Conservation (phyloP, 2,113 vertebrate genomes). For the Eulacestoma nigropectus region DNA sequence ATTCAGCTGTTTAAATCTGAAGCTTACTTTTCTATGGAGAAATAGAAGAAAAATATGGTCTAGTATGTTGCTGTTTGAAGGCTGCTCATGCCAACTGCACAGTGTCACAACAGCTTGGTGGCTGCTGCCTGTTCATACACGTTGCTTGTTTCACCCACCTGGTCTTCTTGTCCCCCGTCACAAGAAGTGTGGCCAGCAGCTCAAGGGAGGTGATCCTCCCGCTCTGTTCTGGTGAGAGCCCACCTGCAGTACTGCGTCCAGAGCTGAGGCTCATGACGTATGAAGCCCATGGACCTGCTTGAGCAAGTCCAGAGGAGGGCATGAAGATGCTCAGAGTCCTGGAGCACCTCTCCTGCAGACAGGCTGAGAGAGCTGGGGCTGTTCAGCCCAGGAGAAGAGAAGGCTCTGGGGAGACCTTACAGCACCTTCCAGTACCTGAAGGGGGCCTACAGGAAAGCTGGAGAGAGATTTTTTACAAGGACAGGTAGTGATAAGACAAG, state of each 20-base stretch:
- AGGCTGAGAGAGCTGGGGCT: neutral
- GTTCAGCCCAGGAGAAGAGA: neutral
- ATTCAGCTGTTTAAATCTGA: neutral
- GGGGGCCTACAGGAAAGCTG: neutral
- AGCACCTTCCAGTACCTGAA: neutral
- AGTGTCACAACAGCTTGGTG: neutral
- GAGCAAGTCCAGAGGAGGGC: neutral
- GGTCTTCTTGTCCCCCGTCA: neutral
- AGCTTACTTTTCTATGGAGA: neutral
- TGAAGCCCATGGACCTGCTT: neutral
- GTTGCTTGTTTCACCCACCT: neutral
- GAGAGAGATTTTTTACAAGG: neutral
- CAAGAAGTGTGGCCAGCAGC: neutral
- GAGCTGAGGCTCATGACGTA: neutral
- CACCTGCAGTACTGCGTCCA: neutral
- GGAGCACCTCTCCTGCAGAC: neutral
- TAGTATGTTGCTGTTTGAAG: neutral
- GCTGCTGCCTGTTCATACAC: neutral
- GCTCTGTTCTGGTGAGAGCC: neutral
- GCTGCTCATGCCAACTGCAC: neutral
- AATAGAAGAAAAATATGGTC: neutral
- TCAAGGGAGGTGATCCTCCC: neutral
- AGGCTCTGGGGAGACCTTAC: neutral
- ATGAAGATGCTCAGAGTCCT: neutral
- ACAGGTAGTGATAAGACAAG: neutral